phyloP scores from a whole-genome alignment of 2,888 invertebrate species.

The Gymnoscelis rufifasciata region DNA sequence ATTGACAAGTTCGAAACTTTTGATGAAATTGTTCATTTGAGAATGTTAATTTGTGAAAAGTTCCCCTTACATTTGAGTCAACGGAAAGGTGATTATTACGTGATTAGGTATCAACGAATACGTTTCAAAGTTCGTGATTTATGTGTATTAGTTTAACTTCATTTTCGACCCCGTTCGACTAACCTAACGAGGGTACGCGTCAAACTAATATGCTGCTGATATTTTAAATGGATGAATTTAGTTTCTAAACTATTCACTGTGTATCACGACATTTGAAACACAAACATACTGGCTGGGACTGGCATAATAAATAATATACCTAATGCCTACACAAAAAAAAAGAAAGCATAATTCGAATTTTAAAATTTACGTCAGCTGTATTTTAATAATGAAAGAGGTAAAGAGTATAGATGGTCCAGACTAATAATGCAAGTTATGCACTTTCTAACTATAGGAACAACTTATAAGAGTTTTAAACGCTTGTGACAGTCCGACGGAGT shows the following conservation, averaged over 20 bases:
- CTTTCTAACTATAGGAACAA: conserved; percentile 43
- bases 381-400: conserved; percentile 23
- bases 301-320: background rate
- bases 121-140: conserved; percentile 69
- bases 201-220: conserved; percentile 28
- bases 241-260: background rate
- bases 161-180: conserved; percentile 23
- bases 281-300: no score
- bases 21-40: background rate
- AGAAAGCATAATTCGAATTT: background rate
- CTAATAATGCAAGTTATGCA: conserved; percentile 57
- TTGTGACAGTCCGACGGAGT: conserved; percentile 52
- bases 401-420: conserved; percentile 7
- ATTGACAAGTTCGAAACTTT: conserved; percentile 1
- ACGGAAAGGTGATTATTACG: conserved; percentile 65
- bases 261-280: no score
- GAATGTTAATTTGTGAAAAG: conserved; percentile 11
- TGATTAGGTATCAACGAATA: conserved; percentile 63
- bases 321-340: background rate
- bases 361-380: conserved; percentile 19
- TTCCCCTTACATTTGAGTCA: conserved; percentile 46
- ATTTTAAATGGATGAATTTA: conserved; percentile 14
- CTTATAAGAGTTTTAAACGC: conserved; percentile 55
- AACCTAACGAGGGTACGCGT: conserved; percentile 30
- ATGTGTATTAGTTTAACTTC: conserved; percentile 52